phyloP scores from a whole-genome alignment of 2,113 vertebrate genomes.

The Gallinago paraguaiae region DNA sequence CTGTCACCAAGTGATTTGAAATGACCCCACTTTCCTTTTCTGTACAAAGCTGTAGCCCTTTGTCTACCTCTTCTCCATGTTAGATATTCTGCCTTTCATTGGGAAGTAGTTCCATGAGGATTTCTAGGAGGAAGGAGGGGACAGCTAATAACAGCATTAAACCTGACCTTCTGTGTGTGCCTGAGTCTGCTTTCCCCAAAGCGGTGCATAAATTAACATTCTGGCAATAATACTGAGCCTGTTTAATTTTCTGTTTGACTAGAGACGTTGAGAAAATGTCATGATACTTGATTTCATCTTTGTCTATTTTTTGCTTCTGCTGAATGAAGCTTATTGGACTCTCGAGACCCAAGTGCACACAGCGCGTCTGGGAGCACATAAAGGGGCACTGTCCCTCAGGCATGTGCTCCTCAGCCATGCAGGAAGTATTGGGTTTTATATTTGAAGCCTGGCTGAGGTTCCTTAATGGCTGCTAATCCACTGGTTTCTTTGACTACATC shows the following conservation, averaged over 20 bases:
- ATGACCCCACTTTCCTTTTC: not conserved
- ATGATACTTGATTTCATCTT: conserved; percentile 60
- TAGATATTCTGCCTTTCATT: not conserved
- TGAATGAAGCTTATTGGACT: conserved; percentile 28
- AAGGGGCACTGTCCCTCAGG: conserved; percentile 47
- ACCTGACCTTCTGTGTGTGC: conserved; percentile 39
- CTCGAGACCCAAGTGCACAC: not conserved
- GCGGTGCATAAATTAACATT: conserved; percentile 54
- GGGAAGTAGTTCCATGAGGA: not conserved
- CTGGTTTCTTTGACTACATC: conserved; percentile 13
- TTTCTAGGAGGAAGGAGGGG: not conserved
- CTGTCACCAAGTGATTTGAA: not conserved
- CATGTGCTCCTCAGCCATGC: not conserved
- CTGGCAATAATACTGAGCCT: conserved; percentile 53
- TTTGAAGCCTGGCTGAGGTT: conserved; percentile 41
- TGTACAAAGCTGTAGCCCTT: not conserved
- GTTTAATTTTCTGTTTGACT: conserved; percentile 65
- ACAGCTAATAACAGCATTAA: conserved; percentile 37
- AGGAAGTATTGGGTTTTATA: conserved; percentile 35
- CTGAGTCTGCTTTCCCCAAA: not conserved
- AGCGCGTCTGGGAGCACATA: conserved; percentile 8
- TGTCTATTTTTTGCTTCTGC: conserved; percentile 50
- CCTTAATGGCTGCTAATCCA: conserved; percentile 25
- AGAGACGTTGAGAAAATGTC: conserved; percentile 58
- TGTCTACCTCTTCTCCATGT: not conserved